Evolutionary conservation across 2,797 vertebrate species (phyloP).

Genomic region (Eremophila alpestris): DNA sequence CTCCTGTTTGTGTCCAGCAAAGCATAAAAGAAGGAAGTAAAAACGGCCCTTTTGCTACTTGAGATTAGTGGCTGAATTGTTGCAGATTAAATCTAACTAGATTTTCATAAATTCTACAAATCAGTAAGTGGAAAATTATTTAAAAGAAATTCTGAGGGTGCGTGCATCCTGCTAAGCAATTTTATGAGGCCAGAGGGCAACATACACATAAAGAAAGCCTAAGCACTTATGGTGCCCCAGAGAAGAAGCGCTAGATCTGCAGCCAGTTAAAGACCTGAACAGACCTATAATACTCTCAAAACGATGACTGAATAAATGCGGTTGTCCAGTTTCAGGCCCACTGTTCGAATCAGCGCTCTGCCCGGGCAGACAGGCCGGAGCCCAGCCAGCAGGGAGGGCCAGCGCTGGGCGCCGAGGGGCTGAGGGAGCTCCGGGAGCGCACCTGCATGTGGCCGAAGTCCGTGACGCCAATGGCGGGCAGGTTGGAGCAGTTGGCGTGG

Average conservation of each 20-base stretch:
- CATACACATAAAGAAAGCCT: background rate
- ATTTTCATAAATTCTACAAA: background rate
- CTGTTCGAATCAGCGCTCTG: background rate
- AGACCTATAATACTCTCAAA: no score
- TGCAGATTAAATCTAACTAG: background rate
- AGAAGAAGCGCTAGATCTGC: background rate
- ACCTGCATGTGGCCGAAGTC: conserved; percentile 91
- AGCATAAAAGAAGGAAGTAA: background rate
- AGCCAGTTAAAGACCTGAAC: background rate
- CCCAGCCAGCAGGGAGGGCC: background rate
- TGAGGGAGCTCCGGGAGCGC: background rate
- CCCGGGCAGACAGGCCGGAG: rapidly evolving
- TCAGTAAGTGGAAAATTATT: background rate
- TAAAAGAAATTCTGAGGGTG: background rate
- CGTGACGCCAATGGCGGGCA: conserved; percentile 88
- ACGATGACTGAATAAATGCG: rapidly evolving
- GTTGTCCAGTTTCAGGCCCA: background rate
- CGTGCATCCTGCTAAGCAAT: background rate
- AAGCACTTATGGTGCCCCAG: background rate
- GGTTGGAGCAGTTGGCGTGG: conserved; percentile 78
- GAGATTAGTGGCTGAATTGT: background rate
- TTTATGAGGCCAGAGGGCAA: background rate
- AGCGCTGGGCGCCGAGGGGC: background rate
- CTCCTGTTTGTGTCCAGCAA: background rate
- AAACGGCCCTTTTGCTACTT: background rate